Conservation (phyloP, 2,888 invertebrate species). For the Clanis bilineata region DNA sequence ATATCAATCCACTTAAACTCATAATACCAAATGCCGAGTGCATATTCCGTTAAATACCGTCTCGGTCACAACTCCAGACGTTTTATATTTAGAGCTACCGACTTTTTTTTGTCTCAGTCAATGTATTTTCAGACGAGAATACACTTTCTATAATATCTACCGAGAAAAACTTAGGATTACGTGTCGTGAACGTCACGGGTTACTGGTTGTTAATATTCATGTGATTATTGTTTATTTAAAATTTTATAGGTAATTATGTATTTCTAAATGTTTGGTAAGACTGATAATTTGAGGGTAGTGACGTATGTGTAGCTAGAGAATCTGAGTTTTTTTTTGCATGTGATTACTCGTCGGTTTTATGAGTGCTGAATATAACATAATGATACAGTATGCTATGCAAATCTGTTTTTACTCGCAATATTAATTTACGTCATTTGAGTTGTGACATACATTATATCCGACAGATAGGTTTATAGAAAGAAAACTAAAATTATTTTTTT, state of each 20-base stretch:
- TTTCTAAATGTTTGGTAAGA: too few species aligned
- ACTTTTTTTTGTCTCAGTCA: conserved; percentile 57
- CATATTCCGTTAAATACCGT: conserved; percentile 31
- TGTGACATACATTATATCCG: too few species aligned
- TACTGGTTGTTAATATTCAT: not conserved
- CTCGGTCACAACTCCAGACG: conserved; percentile 52
- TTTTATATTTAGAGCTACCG: conserved; percentile 55
- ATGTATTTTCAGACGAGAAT: conserved; percentile 66
- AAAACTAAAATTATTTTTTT: too few species aligned
- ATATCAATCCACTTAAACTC: conserved; percentile 47
- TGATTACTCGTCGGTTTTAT: too few species aligned
- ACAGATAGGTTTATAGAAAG: too few species aligned
- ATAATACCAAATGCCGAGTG: conserved; percentile 13
- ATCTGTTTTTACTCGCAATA: too few species aligned
- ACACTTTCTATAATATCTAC: conserved; percentile 47
- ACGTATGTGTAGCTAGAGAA: too few species aligned
- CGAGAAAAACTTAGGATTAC: conserved; percentile 33
- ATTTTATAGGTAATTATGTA: not conserved
- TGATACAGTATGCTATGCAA: too few species aligned
- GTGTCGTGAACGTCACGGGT: conserved; percentile 9
- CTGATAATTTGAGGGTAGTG: too few species aligned
- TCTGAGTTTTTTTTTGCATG: too few species aligned
- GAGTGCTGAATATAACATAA: too few species aligned
- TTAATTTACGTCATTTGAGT: too few species aligned
- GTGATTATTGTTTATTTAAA: not conserved